Evolutionary conservation across 2,888 invertebrate genomes (phyloP), one percentile per base, ranked within the genome.

Genomic region (Drosophila ezoana): DNA sequence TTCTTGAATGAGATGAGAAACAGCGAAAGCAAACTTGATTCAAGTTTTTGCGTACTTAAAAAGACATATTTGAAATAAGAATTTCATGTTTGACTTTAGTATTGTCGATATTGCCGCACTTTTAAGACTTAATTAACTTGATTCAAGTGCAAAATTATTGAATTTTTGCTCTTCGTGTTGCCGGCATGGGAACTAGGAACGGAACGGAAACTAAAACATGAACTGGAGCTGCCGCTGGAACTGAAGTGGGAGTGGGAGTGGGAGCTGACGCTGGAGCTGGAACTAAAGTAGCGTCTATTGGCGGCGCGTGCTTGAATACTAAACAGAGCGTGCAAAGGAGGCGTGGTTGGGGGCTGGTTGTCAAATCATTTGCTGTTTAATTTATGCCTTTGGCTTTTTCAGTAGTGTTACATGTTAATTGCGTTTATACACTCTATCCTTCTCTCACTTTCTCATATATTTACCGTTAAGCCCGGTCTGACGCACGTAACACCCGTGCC

Each of bases 371-470:
- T 84, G 67, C 51, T 65, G 59, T 80, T 73, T 76, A 82, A 85
- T 84, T 79, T 84, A 82, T 85, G 82, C 77, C 62, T 63, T 64
- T 67, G 70, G 69, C 75, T 72, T 73, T 81, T 74, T 62, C 8
- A 68, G 68, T 79, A 62, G 72, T 78, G 75, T 77, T 70, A 81
- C 83, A 83, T 66, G 85, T 79, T 83, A 84, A 84, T 84, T 81
- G 77, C 83, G 67, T 74, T 72, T 38, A 14, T 40, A 52, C 28
- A 52, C 52, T 38, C 10, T 35, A 3, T 11, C 33, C 3, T 3
- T 33, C 33, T 33, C 10, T 33, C 33, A 2, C 13, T 23, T 5
- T 4, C 13, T 16, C 52, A 9, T 74, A 14, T 72, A 77, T 81
- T 72, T 77, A 75, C 77, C 67, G 77, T 68, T 66, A 66, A 65